phyloP scores from a whole-genome alignment of 2,113 vertebrate species.

The Otocyon megalotis region DNA sequence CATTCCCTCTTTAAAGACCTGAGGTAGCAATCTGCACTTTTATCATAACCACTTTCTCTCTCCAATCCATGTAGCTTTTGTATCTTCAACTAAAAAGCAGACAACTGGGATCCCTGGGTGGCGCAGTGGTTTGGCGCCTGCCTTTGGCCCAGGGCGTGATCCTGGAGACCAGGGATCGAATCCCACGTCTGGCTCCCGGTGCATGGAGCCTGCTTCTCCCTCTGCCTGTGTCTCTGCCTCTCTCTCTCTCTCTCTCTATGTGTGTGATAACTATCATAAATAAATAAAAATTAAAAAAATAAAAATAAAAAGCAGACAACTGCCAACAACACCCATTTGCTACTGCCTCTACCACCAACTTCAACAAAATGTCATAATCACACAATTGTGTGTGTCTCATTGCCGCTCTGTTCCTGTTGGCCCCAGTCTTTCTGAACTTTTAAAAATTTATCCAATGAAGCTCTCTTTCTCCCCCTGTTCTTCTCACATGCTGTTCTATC shows the following conservation, averaged over 20 bases:
- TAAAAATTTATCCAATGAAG: not conserved
- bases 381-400: not conserved
- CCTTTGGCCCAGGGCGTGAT: too few relatives aligned
- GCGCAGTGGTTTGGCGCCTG: too few relatives aligned
- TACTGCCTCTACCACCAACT: not conserved
- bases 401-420: not conserved
- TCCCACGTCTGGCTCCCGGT: too few relatives aligned
- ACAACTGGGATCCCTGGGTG: too few relatives aligned
- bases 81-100: not conserved
- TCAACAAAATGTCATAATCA: not conserved
- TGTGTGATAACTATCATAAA: too few relatives aligned
- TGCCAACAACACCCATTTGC: not conserved
- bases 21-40: not conserved
- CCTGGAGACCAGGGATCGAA: too few relatives aligned
- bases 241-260: too few relatives aligned
- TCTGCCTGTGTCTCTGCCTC: too few relatives aligned
- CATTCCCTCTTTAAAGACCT: not conserved
- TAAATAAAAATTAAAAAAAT: too few relatives aligned
- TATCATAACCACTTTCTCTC: not conserved
- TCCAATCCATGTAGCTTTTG: not conserved
- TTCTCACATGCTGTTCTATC: not conserved
- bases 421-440: not conserved
- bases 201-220: too few relatives aligned
- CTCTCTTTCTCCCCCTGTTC: not conserved
- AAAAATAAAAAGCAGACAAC: not conserved